Evolutionary conservation across 2,888 invertebrate genomes (phyloP), one percentile per base, ranked within the genome.

Genomic region (Drosophila helvetica): DNA sequence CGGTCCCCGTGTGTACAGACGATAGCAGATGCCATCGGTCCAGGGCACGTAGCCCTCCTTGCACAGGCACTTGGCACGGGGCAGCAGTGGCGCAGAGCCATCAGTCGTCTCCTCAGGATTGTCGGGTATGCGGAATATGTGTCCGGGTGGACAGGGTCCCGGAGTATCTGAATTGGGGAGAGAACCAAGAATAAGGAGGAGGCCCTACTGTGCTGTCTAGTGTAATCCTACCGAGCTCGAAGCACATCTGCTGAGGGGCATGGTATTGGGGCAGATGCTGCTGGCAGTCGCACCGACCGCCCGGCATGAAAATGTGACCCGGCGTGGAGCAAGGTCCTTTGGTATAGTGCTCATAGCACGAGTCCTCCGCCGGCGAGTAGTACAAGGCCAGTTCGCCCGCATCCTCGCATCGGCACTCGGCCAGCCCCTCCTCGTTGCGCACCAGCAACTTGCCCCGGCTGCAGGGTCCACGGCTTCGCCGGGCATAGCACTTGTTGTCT

Each of bases 301-400:
- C 93, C 0, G 96, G 96, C 56, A 97, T 92, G 91, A 96, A 97
- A 60, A 97, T 92, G 90, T 95, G 94, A 0, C 97, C 97, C 8
- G 93, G 93, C 76, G 95, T 94, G 63, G 94, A 94, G 88, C 97
- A 97, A 0, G 97, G 97, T 0, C 97, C 97, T 75, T 94, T 93
- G 0, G 96, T 95, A 91, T 95, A 96, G 89, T 96, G 96, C 77
- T 96, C 95, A 90, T 96, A 95, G 89, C 97, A 97, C 1, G 95
- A 94, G n/a, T 94, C 93, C 52, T 94, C 94, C 1, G 91, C 91
- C 0, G 93, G 86, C 93, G 95, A 95, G 86, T 93, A 94, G 86
- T 94, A 94, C 22, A 92, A 88, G 22, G 91, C 91, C 69, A 93
- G 90, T 56, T 93, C 93, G 17, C 94, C 94, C 18, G 91, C 90